phyloP scores from a whole-genome alignment of 2,113 vertebrate genomes.

The Atractosteus spatula region DNA sequence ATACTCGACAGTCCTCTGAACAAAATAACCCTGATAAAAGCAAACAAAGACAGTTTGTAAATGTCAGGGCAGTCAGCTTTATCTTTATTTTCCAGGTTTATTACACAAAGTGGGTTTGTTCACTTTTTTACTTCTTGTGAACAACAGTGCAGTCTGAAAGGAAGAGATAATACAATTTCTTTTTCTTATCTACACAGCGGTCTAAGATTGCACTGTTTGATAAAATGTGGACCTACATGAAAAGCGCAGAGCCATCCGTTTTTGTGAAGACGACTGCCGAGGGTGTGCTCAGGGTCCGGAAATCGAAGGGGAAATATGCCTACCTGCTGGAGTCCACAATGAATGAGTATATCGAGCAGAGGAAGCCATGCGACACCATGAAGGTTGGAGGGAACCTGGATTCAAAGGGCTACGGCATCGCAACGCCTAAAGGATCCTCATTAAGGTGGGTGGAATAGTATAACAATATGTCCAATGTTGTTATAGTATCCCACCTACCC shows the following conservation, averaged over 20 bases:
- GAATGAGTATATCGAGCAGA: conserved; percentile 99
- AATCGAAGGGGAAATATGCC: conserved; percentile 98
- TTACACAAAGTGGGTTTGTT: too few relatives aligned
- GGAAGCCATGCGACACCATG: conserved; percentile 99
- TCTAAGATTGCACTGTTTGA: conserved; percentile 99
- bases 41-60: too few relatives aligned
- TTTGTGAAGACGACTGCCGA: conserved; percentile 98
- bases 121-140: too few relatives aligned
- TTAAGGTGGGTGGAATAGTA: conserved; percentile 99
- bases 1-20: too few relatives aligned
- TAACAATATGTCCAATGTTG: conserved; percentile 99
- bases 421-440: conserved; percentile 99
- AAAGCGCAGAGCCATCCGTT: conserved; percentile 94
- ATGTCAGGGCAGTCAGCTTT: too few relatives aligned
- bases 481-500: conserved; percentile 99
- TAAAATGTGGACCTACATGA: conserved; percentile 99
- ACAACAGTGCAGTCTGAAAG: too few relatives aligned
- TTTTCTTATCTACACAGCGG: conserved; percentile 71
- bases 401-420: conserved; percentile 99
- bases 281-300: conserved; percentile 92
- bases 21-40: too few relatives aligned
- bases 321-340: conserved; percentile 98
- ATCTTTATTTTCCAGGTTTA: too few relatives aligned
- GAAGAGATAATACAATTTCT: conserved; percentile 8
- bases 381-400: conserved; percentile 99